Evolutionary conservation across 2,113 vertebrate genomes (phyloP), one percentile per base, ranked within the genome.

Genomic region (Acanthochromis polyacanthus): DNA sequence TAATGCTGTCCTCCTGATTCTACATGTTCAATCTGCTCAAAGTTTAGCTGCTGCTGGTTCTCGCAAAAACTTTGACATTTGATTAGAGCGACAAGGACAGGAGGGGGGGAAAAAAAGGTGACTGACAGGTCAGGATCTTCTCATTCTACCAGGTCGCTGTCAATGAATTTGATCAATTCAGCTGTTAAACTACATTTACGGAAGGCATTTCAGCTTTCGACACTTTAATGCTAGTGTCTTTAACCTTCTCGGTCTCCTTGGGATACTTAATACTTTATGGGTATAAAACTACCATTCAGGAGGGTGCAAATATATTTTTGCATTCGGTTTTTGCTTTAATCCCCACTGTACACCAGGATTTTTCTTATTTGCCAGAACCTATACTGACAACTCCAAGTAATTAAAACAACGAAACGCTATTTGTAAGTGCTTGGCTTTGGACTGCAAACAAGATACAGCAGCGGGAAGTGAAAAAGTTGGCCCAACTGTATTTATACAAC

Each of bases 401-500:
- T 75, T 53, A 67, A 69, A 85, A 60, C 22, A 73, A 71, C 23
- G 10, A 72, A 75, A 72, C 46, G 58, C 53, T 43, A 73, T 74
- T 86, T 71, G 17, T 30, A 70, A 81, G 69, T 51, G 45, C 75
- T 78, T 48, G 25, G 71, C 20, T 82, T 69, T 66, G 28, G 32
- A 76, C 45, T 63, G 52, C 5, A 59, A 67, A 57, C 25, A 30
- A 40, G 10, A 1, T 23, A 50, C 16, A 38, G 22, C 19, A 36
- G 57, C 46, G 8, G 25, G 38, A 48, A 65, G 52, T 71, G 38
- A 28, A 40, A n/a, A 30, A 45, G 51, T 40, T 56, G 25, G 22
- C 32, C 58, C 5, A 50, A 78, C 73, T 80, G 28, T 58, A 71
- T 78, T 87, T 74, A 85, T 72, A 56, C 50, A 62, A 83, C 56